Evolutionary conservation across 2,888 invertebrate species (phyloP).

Genomic region (Crioceris asparagi): DNA sequence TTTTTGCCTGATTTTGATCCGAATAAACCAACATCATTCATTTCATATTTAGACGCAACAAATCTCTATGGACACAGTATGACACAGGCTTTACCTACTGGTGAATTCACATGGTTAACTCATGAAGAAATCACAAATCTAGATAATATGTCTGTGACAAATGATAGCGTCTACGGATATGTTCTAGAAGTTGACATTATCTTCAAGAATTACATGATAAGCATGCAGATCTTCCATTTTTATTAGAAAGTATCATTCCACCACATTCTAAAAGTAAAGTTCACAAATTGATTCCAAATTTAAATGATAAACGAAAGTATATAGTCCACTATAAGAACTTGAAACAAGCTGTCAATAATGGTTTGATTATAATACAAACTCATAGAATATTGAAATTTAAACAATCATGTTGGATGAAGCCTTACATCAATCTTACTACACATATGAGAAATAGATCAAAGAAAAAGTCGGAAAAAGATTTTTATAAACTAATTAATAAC

Average conservation of each 20-base stretch:
- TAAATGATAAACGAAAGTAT: slow-evolving; percentile 9
- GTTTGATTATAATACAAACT: slow-evolving; percentile 5
- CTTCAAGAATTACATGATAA: slow-evolving; percentile 5
- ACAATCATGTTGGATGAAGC: slow-evolving; percentile 24
- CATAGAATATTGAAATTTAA: slow-evolving; percentile 7
- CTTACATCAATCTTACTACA: slow-evolving; percentile 5
- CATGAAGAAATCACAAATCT: slow-evolving; percentile 1
- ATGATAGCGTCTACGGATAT: too few species aligned
- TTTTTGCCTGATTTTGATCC: slow-evolving; percentile 5
- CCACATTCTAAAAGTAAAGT: slow-evolving; percentile 2
- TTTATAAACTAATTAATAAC: slow-evolving; percentile 35
- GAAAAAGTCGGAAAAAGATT: slow-evolving; percentile 32
- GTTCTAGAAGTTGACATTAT: slow-evolving; percentile 6
- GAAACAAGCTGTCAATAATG: slow-evolving; percentile 9
- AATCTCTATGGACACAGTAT: slow-evolving; percentile 4
- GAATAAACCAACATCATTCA: background rate
- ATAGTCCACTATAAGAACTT: slow-evolving; percentile 7
- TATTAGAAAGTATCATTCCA: slow-evolving; percentile 5
- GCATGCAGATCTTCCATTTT: slow-evolving; percentile 10
- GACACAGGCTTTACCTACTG: background rate
- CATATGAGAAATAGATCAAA: slow-evolving; percentile 19
- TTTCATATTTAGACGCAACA: slow-evolving; percentile 2
- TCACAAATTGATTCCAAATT: slow-evolving; percentile 7
- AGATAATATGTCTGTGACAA: background rate
- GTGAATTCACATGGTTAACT: slow-evolving; percentile 1